Evolutionary conservation across 2,888 invertebrate genomes (phyloP).

Genomic region (Plutella xylostella): DNA sequence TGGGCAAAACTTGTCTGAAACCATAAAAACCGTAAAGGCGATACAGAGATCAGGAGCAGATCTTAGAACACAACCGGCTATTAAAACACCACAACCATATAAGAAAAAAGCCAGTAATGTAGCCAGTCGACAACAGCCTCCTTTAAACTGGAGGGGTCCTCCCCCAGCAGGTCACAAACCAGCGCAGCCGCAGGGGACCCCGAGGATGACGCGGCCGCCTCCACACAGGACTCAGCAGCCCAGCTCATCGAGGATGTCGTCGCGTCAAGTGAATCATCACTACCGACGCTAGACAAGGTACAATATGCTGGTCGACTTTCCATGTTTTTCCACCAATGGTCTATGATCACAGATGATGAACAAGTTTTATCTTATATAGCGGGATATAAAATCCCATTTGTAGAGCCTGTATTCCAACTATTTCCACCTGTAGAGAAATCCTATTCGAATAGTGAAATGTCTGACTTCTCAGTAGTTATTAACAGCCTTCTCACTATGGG

Average conservation of each 20-base stretch:
- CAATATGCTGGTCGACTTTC: constrained; percentile 13
- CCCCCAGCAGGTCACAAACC: constrained; percentile 7
- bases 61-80: too few species aligned
- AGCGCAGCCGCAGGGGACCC: constrained; percentile 9
- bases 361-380: constrained; percentile 14
- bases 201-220: constrained; percentile 4
- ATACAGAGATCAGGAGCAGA: constrained; percentile 14
- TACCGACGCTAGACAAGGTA: constrained; percentile 8
- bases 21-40: constrained; percentile 17
- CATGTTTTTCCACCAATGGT: constrained; percentile 12
- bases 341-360: constrained; percentile 13
- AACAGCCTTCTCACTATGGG: neutral
- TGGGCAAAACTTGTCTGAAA: constrained; percentile 16
- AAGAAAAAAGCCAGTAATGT: neutral
- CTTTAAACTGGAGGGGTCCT: constrained; percentile 14
- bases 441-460: neutral
- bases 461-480: neutral
- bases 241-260: neutral
- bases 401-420: neutral
- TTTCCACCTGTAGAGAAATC: neutral
- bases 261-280: constrained; percentile 1
- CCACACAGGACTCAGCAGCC: constrained; percentile 1
- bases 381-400: constrained; percentile 1
- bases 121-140: neutral
- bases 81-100: too few species aligned